Evolutionary conservation across 2,888 invertebrate genomes (phyloP), one percentile per base, ranked within the genome.

Genomic region (Oxystoma pomonae): DNA sequence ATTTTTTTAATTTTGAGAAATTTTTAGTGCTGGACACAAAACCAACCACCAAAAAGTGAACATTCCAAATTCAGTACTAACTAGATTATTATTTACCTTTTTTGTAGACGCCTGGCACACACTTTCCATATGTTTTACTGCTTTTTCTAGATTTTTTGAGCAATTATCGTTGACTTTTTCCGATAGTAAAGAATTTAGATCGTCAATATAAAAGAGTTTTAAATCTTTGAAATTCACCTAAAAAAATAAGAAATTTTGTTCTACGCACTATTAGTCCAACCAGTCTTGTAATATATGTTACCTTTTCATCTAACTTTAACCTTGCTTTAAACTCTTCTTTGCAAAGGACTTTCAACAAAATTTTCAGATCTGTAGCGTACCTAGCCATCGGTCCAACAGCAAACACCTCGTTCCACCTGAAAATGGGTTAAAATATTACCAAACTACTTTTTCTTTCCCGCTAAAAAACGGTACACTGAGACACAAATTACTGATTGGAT

Each of bases 301-400:
- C 84, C 68, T 79, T 80, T 68, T 83, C 78, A 58, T 84, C 81
- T 7, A 87, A 73, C 51, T 79, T 79, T 50, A 86, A 70, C 55
- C 77, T 53, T 19, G 64, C 78, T 1, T 80, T 78, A 2, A 81
- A 79, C 20, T 82, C 80, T 0, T 84, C 81, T 71, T 87, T 86
- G 20, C 82, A 82, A 73, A 94, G 82, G 18, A 89, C 85, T 75
- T 88, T 89, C 51, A 95, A 81, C 68, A 94, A 81, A 0, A 94
- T 83, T 0, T 87, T 82, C 65, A 98, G 80, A 79, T 98, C 97
- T 70, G 87, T 87, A 9, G 94, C 92, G 76, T 94, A 96, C 65
- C 96, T 85, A 50, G 90, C 87, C 85, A 98, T 88, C 0, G 96
- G 95, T 1, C 96, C 96, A 52, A 94, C 84, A 20, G 89, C 85